Evolutionary conservation across 1,140 invertebrate species (phyloP), one percentile per base, ranked within the genome.

Genomic region (Drosophila tsacasi): DNA sequence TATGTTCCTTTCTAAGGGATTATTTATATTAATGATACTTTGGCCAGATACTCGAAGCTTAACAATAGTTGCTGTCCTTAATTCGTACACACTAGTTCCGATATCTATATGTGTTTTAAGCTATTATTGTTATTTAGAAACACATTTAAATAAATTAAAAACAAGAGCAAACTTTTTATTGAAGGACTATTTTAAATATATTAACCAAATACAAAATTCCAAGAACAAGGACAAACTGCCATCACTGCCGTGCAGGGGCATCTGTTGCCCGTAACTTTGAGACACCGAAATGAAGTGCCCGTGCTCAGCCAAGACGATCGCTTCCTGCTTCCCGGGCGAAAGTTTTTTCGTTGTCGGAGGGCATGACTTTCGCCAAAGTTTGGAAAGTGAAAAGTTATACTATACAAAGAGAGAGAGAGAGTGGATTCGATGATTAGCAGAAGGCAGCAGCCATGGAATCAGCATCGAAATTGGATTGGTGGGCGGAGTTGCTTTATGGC

Each of bases 361-460:
- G 21, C 71, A 50, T 73, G 78, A 79, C 69, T 85, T 85, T 81
- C 25, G 55, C 17, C 55, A 40, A 64, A 79, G 80, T 76, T 72
- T 83, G 57, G 42, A 63, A 69, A 81, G 62, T 69, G 72, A 80
- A 81, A 89, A 85, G 49, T 90, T 89, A 57, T 12, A 25, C 54
- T 57, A 25, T 3, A 39, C 35, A 27, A 21, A 30, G 9, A 32
- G 25, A 44, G n/a, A n/a, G 19, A 52, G 49, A 32, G 46, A 57
- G 46, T 32, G 58, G 74, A 76, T 76, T 89, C 74, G 71, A 79
- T 89, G 83, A 87, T 87, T 87, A 87, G 79, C 50, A 62, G 35
- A 15, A 6, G 39, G 32, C 54, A 79, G 62, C 35, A 79, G 62
- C 35, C 39, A 42, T 76, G 69, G 61, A 76, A 79, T 73, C 72